Evolutionary conservation across 2,113 vertebrate genomes (phyloP), one percentile per base, ranked within the genome.

Genomic region (Accipiter virgatus): DNA sequence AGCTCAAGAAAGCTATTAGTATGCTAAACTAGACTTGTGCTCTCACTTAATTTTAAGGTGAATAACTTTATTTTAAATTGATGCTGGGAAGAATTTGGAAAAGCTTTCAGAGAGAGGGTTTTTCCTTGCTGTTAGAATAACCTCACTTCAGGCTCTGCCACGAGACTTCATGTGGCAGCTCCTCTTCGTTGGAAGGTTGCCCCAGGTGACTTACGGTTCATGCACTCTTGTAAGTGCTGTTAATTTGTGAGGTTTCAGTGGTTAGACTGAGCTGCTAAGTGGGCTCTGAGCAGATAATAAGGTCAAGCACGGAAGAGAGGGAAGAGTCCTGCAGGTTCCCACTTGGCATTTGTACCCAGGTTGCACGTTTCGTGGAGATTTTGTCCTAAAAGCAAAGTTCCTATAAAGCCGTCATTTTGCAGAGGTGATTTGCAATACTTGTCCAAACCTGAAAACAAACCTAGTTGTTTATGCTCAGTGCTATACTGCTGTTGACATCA

Each of bases 171-270:
- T 40, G 80, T 68, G 77, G 90, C 94, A 90, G 88, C 94, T 94
- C 85, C 86, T 72, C 70, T 90, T 92, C 4, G 1, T 68, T 75
- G 88, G 72, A 84, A 90, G 68, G 79, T 78, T 89, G 91, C 92
- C 86, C 85, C 86, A 81, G 92, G 95, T 95, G 93, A 91, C 90
- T 74, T 85, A 79, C 0, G 38, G 94, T 95, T 94, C 89, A 20
- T 42, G 75, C 84, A 40, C 81, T 91, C 68, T 85, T 93, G 72
- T 93, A 93, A 94, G 93, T 6, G 32, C 74, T 93, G 79, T 85
- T 88, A 74, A 96, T 95, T 86, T 93, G 91, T 82, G 95, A 94
- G 84, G 86, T 92, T 96, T 96, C 91, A 72, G 93, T 88, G 90
- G 91, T 81, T 71, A 88, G 70, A 40, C 77, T 56, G 86, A 94